Evolutionary conservation across 2,113 vertebrate genomes (phyloP).

Genomic region (Chloroceryle aenea): DNA sequence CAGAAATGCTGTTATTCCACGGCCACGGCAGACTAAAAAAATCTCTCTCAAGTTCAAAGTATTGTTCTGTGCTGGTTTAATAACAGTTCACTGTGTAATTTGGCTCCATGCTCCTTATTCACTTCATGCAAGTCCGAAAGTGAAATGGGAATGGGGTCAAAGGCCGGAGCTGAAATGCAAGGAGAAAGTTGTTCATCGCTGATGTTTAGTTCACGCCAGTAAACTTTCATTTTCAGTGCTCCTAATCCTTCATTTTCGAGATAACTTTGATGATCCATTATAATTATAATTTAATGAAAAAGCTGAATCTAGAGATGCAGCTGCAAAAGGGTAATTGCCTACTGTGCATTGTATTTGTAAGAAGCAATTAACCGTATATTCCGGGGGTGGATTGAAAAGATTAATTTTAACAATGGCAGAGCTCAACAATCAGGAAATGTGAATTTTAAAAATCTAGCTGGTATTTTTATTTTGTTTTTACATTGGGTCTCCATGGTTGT

Average conservation of each 20-base stretch:
- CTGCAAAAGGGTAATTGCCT: not conserved
- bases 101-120: not conserved
- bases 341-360: not conserved
- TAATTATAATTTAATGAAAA: constrained; percentile 4
- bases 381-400: not conserved
- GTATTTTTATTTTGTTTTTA: not conserved
- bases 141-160: not conserved
- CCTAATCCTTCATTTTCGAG: not conserved
- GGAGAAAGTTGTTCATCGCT: not conserved
- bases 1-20: not conserved
- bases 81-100: not conserved
- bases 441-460: not conserved
- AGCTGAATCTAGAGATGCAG: not conserved
- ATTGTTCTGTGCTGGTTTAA: not conserved
- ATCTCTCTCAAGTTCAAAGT: not conserved
- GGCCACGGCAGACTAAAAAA: not conserved
- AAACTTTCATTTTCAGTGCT: not conserved
- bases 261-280: not conserved
- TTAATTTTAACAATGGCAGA: not conserved
- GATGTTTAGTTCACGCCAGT: not conserved
- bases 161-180: not conserved
- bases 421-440: not conserved
- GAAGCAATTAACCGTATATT: constrained; percentile 3
- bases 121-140: not conserved
- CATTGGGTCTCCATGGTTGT: not conserved